Base-by-base conservation (phyloP, 2,797 vertebrate genomes). In the Myoxocephalus aenaeus region DNA sequence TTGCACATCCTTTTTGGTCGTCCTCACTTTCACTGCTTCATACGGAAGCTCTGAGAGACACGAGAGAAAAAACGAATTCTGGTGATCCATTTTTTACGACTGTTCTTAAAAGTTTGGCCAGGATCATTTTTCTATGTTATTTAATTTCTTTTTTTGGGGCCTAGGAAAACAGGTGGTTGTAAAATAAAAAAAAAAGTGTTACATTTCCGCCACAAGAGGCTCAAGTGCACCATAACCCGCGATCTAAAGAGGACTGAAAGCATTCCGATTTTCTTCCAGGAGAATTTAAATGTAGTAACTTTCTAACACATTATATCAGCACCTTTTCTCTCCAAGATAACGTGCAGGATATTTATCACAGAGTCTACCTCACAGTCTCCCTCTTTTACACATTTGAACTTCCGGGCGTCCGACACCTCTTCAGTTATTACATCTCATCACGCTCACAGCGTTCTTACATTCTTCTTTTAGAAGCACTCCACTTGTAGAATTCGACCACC, bases 371-470 rank as follows among this genome's bases (percentile, higher is more conserved):
- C 56, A 10, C 18, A 57, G 4, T 63, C 9, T 10, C n/a, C 32
- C 1, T 36, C 50, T 29, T 25, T 65, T 65, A 14, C 42, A 70
- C 46, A 53, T 67, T 63, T 53, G 18, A 68, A 54, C 9, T 46
- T 17, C 25, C 25, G 10, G 53, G 46, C 18, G 54, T 79, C 36
- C 25, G 17, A 73, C 27, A 68, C 66, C 48, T 56, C 12, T 65
- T 14, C 4, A 69, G 66, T 59, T 53, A 50, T 70, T 63, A 17
- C n/a, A 70, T 68, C 4, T 7, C 29, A 36, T 71, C 44, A 69
- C 58, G 20, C 34, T 75, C 34, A 18, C 75, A 65, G 10, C 20
- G 63, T 71, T 50, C 48, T 69, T n/a, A 56, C 29, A 29, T 65
- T 72, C 3, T 40, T 38, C 40, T 67, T 63, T 73, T 7, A 84